Conservation (phyloP, 2,113 vertebrate genomes). For the Myiagra hebetior region DNA sequence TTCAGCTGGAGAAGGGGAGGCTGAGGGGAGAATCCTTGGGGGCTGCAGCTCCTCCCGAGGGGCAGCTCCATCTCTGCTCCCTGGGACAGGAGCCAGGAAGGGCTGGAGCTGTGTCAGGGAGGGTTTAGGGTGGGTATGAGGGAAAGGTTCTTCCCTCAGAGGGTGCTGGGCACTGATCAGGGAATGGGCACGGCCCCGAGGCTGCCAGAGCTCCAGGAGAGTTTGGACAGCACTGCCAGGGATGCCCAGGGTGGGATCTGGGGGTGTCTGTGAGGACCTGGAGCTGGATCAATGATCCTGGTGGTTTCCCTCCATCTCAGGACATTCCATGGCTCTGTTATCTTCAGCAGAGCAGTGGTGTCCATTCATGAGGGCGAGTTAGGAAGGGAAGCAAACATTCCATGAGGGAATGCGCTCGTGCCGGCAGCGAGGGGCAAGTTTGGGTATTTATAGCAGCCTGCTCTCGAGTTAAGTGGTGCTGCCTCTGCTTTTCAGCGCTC, state of each 20-base stretch:
- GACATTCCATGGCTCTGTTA: not conserved
- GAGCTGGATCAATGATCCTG: not conserved
- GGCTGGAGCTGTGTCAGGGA: not conserved
- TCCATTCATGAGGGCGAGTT: not conserved
- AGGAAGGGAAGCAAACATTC: not conserved
- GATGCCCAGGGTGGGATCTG: not conserved
- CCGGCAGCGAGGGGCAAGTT: not conserved
- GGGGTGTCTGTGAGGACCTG: not conserved
- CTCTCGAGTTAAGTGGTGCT: not conserved
- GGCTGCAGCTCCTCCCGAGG: not conserved
- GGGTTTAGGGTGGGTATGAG: not conserved
- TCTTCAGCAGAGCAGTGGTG: not conserved
- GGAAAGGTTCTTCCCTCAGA: not conserved
- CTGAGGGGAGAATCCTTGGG: not conserved
- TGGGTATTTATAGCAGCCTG: not conserved
- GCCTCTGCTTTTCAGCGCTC: not conserved
- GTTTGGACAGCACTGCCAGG: fast-evolving
- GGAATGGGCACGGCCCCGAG: not conserved
- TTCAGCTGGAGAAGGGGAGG: not conserved
- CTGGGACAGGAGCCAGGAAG: not conserved
- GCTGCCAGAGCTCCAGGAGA: not conserved
- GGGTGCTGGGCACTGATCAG: not conserved
- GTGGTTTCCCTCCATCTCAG: not conserved
- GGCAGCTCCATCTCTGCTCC: not conserved
- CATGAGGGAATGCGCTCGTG: not conserved